phyloP scores from a whole-genome alignment of 2,797 vertebrate species.

The Lycodopsis pacificus region DNA sequence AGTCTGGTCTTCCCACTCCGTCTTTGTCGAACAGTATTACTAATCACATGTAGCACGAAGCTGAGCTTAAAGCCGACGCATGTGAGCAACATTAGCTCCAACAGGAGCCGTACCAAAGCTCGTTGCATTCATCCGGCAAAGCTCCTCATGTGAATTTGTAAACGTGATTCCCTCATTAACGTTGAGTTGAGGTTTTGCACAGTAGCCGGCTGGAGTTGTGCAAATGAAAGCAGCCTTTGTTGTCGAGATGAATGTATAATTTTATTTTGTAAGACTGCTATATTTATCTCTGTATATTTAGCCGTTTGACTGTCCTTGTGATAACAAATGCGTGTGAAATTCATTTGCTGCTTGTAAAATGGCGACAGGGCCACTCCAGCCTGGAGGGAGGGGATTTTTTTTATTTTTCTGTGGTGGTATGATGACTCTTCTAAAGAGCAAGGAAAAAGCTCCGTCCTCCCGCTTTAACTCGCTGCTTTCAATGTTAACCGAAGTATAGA shows the following conservation, averaged over 20 bases:
- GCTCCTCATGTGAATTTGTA: slow-evolving; percentile 5
- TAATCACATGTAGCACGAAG: slow-evolving; percentile 10
- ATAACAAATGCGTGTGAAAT: slow-evolving; percentile 62
- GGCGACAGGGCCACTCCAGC: slow-evolving; percentile 32
- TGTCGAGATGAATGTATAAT: not conserved
- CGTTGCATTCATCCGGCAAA: not conserved
- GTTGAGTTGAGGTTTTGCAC: not conserved
- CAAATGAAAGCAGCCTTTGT: slow-evolving; percentile 16
- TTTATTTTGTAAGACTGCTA: slow-evolving; percentile 14
- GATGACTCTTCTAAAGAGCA: slow-evolving; percentile 38
- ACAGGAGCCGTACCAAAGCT: not conserved
- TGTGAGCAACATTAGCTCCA: slow-evolving; percentile 4
- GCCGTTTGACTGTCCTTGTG: slow-evolving; percentile 27
- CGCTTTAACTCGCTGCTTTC: slow-evolving; percentile 1
- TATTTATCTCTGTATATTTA: slow-evolving; percentile 28
- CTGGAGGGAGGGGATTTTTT: slow-evolving; percentile 41
- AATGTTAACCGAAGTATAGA: slow-evolving; percentile 11
- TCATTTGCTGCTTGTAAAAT: slow-evolving; percentile 62
- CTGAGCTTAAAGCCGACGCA: slow-evolving; percentile 1
- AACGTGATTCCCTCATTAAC: slow-evolving; percentile 2
- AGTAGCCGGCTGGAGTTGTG: not conserved
- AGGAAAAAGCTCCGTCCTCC: slow-evolving; percentile 19
- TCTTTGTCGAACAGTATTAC: not conserved
- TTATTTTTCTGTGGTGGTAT: slow-evolving; percentile 9
- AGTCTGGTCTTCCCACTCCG: not conserved